Conservation (phyloP, 2,888 invertebrate genomes). For the Orthonevra nobilis region DNA sequence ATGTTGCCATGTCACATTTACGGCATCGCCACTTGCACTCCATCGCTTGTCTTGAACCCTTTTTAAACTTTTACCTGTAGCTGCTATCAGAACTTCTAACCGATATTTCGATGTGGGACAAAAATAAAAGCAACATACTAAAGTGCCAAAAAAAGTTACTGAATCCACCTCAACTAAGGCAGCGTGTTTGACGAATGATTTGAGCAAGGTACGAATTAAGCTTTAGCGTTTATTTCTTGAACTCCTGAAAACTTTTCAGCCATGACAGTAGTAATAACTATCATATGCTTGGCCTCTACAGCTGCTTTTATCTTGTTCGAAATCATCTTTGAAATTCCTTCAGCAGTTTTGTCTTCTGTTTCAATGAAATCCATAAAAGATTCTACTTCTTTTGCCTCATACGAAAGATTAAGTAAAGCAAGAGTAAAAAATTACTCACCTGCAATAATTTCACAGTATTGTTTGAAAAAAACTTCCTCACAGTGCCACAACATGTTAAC, state of each 20-base stretch:
- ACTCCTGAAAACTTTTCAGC: slow-evolving; percentile 29
- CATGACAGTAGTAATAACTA: slow-evolving; percentile 29
- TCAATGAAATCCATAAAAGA: slow-evolving; percentile 44
- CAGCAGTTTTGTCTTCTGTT: slow-evolving; percentile 43
- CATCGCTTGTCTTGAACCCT: slow-evolving; percentile 45
- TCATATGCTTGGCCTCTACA: slow-evolving; percentile 40
- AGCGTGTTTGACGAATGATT: slow-evolving; percentile 41
- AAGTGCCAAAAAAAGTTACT: slow-evolving; percentile 39
- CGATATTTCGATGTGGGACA: slow-evolving; percentile 52
- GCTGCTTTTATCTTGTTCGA: slow-evolving; percentile 13
- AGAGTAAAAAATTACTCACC: too few relatives aligned
- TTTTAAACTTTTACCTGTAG: slow-evolving; percentile 52
- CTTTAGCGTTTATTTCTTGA: slow-evolving; percentile 39
- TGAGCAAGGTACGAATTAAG: slow-evolving; percentile 34
- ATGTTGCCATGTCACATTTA: too few relatives aligned
- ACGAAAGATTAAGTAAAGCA: too few relatives aligned
- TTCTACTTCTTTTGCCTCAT: slow-evolving; percentile 25
- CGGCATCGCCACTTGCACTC: too few relatives aligned
- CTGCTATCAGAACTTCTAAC: slow-evolving; percentile 39
- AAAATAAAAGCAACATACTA: slow-evolving; percentile 33
- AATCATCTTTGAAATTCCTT: slow-evolving; percentile 39
- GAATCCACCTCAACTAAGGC: slow-evolving; percentile 11
- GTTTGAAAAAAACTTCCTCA: too few relatives aligned
- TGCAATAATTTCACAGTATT: too few relatives aligned
- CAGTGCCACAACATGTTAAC: too few relatives aligned